These are phyloP conservation scores for Dolichallabes microphthalmus DNA, from an alignment of 2,113 vertebrate species.

Conservation along the genomic window DNA sequence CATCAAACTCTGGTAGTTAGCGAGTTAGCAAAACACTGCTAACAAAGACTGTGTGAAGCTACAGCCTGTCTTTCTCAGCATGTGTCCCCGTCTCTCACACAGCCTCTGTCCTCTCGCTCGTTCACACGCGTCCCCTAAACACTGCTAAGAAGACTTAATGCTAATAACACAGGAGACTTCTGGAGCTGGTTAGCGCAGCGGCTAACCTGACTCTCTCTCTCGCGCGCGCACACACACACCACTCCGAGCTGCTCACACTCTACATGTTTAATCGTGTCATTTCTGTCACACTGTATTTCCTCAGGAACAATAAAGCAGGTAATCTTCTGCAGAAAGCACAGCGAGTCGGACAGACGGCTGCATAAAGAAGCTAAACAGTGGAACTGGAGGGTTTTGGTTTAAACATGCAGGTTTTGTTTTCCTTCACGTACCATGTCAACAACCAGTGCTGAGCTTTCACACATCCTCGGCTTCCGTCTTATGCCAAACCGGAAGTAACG, in stretches of 20 bases:
- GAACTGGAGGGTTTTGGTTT: background rate
- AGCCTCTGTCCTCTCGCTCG: too few species aligned
- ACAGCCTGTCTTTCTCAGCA: too few species aligned
- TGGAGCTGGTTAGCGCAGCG: background rate
- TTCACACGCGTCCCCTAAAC: background rate
- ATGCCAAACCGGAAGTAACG: constrained; percentile 71
- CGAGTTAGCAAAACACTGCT: constrained; percentile 2
- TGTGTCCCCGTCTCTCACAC: background rate
- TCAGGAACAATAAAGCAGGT: background rate
- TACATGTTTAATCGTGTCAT: too few species aligned
- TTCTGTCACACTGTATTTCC: background rate
- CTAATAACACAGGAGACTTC: background rate
- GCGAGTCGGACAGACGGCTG: background rate
- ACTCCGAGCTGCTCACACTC: background rate
- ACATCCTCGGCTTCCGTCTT: constrained; percentile 65
- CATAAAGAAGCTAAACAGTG: background rate
- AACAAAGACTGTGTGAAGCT: background rate
- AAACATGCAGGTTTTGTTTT: constrained; percentile 34
- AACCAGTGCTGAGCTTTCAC: constrained; percentile 58
- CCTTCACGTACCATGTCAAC: constrained; percentile 70
- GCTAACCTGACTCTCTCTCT: background rate
- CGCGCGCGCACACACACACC: background rate
- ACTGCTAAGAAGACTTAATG: background rate
- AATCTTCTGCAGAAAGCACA: background rate
- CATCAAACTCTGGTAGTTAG: background rate